phyloP scores from a whole-genome alignment of 1,140 invertebrate species.

The Acromyrmex charruanus region DNA sequence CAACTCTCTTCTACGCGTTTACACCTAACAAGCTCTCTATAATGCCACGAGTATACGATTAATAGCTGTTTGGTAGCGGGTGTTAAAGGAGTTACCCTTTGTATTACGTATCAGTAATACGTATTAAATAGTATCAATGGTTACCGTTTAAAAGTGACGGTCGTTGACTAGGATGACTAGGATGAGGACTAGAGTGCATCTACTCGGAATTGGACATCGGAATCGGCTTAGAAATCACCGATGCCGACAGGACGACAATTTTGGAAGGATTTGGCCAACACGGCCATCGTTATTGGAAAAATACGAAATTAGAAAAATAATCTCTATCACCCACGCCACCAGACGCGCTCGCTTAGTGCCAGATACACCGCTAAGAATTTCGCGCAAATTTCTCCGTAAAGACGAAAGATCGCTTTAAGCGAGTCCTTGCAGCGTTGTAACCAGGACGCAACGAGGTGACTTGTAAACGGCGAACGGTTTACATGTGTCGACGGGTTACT shows the following conservation, averaged over 20 bases:
- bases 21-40: conserved; percentile 53
- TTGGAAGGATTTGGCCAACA: conserved; percentile 64
- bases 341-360: conserved; percentile 5
- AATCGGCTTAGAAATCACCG: not conserved
- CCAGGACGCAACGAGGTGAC: conserved; percentile 3
- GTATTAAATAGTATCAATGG: conserved; percentile 35
- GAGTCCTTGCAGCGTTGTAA: not conserved
- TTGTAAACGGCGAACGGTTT: conserved; percentile 28
- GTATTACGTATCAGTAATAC: not conserved
- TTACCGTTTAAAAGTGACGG: conserved; percentile 33
- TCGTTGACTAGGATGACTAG: conserved; percentile 1
- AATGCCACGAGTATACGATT: conserved; percentile 52
- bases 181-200: conserved; percentile 28
- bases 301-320: conserved; percentile 77
- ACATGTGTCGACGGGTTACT: conserved; percentile 22
- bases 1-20: conserved; percentile 23
- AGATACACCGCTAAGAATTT: not conserved
- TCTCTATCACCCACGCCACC: conserved; percentile 67
- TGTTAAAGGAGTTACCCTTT: not conserved
- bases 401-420: not conserved
- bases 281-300: conserved; percentile 63
- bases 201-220: not conserved
- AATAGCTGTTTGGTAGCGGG: not conserved
- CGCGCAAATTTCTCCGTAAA: not conserved
- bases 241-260: conserved; percentile 64